Percentiles rank a stretch among this genome's conserved stretches.
These are phyloP conservation scores for Dione juno DNA, from an alignment of 2,888 invertebrate genomes.

Conservation along the genomic window DNA sequence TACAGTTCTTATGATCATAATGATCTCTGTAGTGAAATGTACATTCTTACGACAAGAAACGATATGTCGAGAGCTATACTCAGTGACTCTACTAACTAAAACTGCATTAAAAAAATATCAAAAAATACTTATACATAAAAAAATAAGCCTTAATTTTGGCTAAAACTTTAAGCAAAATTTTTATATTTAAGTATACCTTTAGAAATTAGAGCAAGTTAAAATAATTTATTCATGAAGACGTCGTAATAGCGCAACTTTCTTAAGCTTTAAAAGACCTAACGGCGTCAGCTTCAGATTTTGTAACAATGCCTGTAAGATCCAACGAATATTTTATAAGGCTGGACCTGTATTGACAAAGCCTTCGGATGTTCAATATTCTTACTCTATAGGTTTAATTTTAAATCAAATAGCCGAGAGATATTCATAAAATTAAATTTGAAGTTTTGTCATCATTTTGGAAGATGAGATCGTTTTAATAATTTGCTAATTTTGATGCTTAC, in stretches of 20 bases:
- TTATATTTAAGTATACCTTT: conserved; percentile 10
- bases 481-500: background rate
- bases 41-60: too few species aligned
- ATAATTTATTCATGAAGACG: conserved; percentile 27
- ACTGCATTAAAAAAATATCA: too few species aligned
- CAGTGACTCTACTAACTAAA: too few species aligned
- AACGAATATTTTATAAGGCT: conserved; percentile 25
- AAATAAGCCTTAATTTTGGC: background rate
- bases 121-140: too few species aligned
- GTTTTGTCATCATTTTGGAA: background rate
- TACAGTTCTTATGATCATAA: too few species aligned
- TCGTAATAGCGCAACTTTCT: conserved; percentile 24
- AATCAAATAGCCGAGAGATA: background rate
- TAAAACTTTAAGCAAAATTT: background rate
- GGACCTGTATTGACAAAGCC: conserved; percentile 14
- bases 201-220: conserved; percentile 19
- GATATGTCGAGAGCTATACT: too few species aligned
- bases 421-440: background rate
- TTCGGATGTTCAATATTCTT: conserved; percentile 4
- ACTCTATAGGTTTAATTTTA: conserved; percentile 1
- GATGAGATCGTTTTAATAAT: background rate
- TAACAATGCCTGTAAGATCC: conserved; percentile 23
- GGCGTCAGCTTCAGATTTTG: conserved; percentile 17
- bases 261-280: conserved; percentile 28
- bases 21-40: too few species aligned